phyloP scores from a whole-genome alignment of 2,113 vertebrate species.

The Ciconia boyciana region DNA sequence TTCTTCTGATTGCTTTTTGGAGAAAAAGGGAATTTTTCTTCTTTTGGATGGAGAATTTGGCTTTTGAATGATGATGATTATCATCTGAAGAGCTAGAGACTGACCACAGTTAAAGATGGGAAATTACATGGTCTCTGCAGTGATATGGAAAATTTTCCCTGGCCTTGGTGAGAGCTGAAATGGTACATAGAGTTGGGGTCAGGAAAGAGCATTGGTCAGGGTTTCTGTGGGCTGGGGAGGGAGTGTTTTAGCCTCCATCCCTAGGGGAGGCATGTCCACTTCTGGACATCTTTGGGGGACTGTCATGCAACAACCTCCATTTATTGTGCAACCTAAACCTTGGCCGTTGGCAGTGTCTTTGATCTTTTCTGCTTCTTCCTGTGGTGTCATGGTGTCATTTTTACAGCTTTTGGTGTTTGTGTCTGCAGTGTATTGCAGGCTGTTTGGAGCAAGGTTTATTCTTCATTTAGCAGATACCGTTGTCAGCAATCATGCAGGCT shows the following conservation, averaged over 20 bases:
- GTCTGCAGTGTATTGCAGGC: neutral
- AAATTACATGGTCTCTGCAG: neutral
- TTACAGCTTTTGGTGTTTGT: neutral
- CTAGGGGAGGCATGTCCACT: neutral
- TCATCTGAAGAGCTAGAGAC: neutral
- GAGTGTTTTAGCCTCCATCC: neutral
- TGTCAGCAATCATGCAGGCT: neutral
- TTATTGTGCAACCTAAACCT: neutral
- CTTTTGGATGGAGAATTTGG: neutral
- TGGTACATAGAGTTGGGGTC: neutral
- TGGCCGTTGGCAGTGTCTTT: neutral
- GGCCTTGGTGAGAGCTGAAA: neutral
- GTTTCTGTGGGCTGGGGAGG: neutral
- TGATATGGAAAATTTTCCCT: neutral
- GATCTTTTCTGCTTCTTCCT: neutral
- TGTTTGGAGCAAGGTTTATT: neutral
- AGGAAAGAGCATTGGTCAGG: neutral
- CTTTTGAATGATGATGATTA: neutral
- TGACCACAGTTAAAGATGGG: neutral
- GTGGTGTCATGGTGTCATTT: neutral
- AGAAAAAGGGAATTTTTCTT: neutral
- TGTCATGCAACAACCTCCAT: neutral
- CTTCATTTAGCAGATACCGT: neutral
- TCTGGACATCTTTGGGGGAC: neutral
- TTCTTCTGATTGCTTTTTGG: neutral